These are phyloP conservation scores for Galleria mellonella DNA, from an alignment of 1,140 invertebrate genomes.

Conservation along the genomic window DNA sequence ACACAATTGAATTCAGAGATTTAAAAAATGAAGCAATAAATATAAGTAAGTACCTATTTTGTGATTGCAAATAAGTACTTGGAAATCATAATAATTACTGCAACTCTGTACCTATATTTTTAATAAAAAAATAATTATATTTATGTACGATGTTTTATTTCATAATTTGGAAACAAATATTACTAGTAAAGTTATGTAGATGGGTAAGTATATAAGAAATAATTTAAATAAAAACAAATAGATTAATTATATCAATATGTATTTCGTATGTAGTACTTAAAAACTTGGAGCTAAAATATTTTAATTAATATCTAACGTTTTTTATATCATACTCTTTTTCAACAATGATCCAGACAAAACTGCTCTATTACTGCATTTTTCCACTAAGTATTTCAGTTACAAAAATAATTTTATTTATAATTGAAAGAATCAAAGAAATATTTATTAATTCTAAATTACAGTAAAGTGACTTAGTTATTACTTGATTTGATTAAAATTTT, in stretches of 20 bases:
- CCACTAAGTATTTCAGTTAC: slow-evolving; percentile 47
- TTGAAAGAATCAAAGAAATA: slow-evolving; percentile 21
- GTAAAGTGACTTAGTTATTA: too few species aligned
- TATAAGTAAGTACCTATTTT: slow-evolving; percentile 6
- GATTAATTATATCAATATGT: slow-evolving; percentile 39
- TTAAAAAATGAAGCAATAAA: slow-evolving; percentile 31
- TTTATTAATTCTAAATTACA: slow-evolving; percentile 18
- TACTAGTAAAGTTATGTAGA: too few species aligned
- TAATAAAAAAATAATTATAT: slow-evolving; percentile 45
- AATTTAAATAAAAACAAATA: slow-evolving; percentile 3
- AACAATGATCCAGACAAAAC: slow-evolving; percentile 44
- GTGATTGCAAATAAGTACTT: slow-evolving; percentile 15
- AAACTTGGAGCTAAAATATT: slow-evolving; percentile 65
- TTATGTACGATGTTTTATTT: slow-evolving; percentile 12
- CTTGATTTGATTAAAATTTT: too few species aligned
- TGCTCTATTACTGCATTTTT: slow-evolving; percentile 16
- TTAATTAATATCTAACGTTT: slow-evolving; percentile 60
- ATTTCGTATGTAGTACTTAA: slow-evolving; percentile 55
- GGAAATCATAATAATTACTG: slow-evolving; percentile 13
- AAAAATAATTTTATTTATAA: slow-evolving; percentile 61
- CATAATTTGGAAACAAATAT: slow-evolving; percentile 6
- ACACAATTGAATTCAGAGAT: too few species aligned
- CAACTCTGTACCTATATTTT: slow-evolving; percentile 47
- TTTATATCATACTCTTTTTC: slow-evolving; percentile 42
- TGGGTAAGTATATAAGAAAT: too few species aligned